These are phyloP conservation scores for Arctia plantaginis DNA, from an alignment of 2,888 invertebrate genomes.

Conservation along the genomic window DNA sequence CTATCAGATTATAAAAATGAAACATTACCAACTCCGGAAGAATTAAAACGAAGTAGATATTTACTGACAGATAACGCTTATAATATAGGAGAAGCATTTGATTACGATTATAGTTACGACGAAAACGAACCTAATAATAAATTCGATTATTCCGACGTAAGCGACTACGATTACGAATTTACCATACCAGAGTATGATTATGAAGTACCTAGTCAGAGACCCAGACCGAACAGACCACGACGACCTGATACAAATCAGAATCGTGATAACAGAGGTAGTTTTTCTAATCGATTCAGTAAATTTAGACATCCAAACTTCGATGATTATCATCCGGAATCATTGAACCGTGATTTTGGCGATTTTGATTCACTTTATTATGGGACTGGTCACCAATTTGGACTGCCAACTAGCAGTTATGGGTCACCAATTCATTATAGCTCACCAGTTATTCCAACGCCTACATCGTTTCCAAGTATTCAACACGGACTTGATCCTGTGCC, in stretches of 20 bases:
- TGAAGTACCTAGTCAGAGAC: conserved; percentile 12
- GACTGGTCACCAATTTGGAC: conserved; percentile 16
- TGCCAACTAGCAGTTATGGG: conserved; percentile 26
- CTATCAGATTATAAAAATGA: conserved; percentile 34
- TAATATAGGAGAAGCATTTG: conserved; percentile 43
- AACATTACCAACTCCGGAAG: conserved; percentile 57
- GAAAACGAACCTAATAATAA: conserved; percentile 49
- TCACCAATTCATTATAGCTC: conserved; percentile 21
- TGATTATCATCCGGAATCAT: conserved; percentile 33
- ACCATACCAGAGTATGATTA: conserved; percentile 46
- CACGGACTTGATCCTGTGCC: conserved; percentile 9
- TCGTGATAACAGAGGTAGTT: conserved; percentile 18
- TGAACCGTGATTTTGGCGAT: conserved; percentile 18
- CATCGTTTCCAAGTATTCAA: conserved; percentile 13
- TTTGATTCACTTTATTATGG: conserved; percentile 30
- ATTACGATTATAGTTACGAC: conserved; percentile 38
- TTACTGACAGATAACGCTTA: conserved; percentile 20
- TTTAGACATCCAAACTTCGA: conserved; percentile 36
- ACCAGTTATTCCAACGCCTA: conserved; percentile 13
- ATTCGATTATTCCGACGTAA: conserved; percentile 43
- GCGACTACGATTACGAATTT: conserved; percentile 55
- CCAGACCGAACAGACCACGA: conserved; percentile 15
- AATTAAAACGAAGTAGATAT: conserved; percentile 55
- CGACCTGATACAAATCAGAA: conserved; percentile 22
- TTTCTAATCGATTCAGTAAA: conserved; percentile 32